Evolutionary conservation across 2,113 vertebrate species (phyloP), one percentile per base, ranked within the genome.

Genomic region (Nanorana parkeri): DNA sequence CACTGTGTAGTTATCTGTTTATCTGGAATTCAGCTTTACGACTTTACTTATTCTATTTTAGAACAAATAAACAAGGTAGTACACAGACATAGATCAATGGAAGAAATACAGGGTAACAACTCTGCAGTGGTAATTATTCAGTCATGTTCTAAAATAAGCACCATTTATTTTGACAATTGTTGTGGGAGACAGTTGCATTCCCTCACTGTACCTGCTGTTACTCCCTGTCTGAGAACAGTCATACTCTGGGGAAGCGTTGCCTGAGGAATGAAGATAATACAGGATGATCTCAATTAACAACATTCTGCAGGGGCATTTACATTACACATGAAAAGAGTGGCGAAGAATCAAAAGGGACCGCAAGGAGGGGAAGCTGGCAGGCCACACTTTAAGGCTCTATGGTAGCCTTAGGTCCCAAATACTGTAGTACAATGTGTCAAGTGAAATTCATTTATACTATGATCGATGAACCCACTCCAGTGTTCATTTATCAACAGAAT

Each of bases 201-300:
- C 24, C 28, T 61, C 26, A 80, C 17, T 41, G 65, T 56, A 36
- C 29, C 77, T 67, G 52, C 28, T 58, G 52, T 8, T 47, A 60
- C 77, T 79, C 77, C 51, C 28, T 68, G 69, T 73, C 61, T 41
- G 29, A 19, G n/a, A 55, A 82, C 80, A 82, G 51, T 67, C 26
- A 67, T 26, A 56, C 80, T 21, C 71, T 29, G 1, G 80, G 63
- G 80, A 75, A 23, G 3, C 54, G 69, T 82, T 75, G 63, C 80
- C 63, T 41, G 61, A 82, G 80, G 80, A 75, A 82, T 82, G 80
- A 36, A 56, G 61, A 82, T 67, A 71, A 26, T 75, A 21, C 51
- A 67, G 61, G 52, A 55, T 54, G 64, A 82, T 82, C 71, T 75
- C 63, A 75, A 82, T 82, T 82, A 82, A 58, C 63, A 67, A 54